These are phyloP conservation scores for Doryteuthis pealeii DNA, from an alignment of 1,140 invertebrate species.

Conservation along the genomic window DNA sequence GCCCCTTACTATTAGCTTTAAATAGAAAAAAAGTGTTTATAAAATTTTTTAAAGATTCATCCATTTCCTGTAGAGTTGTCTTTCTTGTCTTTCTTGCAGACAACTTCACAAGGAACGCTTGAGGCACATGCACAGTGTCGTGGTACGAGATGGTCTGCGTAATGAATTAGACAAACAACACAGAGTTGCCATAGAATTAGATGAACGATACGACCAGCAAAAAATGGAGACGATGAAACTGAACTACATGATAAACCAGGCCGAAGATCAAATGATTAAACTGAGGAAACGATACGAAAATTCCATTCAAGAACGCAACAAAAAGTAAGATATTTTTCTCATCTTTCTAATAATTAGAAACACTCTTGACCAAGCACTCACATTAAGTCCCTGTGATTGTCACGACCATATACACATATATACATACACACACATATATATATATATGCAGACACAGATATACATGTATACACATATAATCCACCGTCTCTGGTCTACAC, in stretches of 20 bases:
- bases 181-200: constrained; percentile 53
- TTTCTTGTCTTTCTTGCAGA: constrained; percentile 30
- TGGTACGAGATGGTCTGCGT: constrained; percentile 54
- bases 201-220: constrained; percentile 57
- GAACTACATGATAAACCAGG: constrained; percentile 59
- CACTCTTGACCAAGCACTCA: not conserved
- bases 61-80: too few relatives aligned
- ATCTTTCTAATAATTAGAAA: too few relatives aligned
- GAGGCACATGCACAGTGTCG: constrained; percentile 55
- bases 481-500: too few relatives aligned
- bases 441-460: too few relatives aligned
- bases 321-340: constrained; percentile 33
- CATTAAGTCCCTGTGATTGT: too few relatives aligned
- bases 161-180: constrained; percentile 59
- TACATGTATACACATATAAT: too few relatives aligned
- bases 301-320: constrained; percentile 56
- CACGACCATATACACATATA: too few relatives aligned
- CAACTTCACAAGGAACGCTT: constrained; percentile 55
- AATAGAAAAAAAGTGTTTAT: too few relatives aligned
- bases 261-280: constrained; percentile 58
- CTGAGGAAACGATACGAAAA: constrained; percentile 56
- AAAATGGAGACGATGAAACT: constrained; percentile 60
- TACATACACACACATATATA: too few relatives aligned
- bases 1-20: too few relatives aligned
- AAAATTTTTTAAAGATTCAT: too few relatives aligned